Evolutionary conservation across 2,888 invertebrate species (phyloP).

Genomic region (Stegana nigrithorax): DNA sequence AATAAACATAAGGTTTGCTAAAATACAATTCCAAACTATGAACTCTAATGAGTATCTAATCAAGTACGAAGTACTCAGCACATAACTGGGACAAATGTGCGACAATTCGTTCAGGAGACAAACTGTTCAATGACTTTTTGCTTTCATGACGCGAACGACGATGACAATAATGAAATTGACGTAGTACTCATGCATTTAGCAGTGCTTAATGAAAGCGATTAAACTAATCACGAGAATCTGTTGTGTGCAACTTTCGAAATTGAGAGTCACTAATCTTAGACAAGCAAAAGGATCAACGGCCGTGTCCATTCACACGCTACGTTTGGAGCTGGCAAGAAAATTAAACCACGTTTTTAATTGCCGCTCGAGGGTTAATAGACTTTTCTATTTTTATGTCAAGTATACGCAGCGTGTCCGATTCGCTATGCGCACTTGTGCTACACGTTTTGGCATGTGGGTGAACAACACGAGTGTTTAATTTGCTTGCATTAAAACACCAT

Average conservation of each 20-base stretch:
- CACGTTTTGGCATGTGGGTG: constrained; percentile 31
- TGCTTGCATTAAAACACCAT: constrained; percentile 52
- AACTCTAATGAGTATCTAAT: constrained; percentile 53
- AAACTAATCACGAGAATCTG: no score
- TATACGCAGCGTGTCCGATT: constrained; percentile 25
- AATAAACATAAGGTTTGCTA: neutral
- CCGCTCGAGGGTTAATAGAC: neutral
- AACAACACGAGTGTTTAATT: constrained; percentile 45
- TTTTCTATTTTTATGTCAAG: neutral
- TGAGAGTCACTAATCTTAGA: no score
- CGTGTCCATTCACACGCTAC: no score
- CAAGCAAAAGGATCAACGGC: no score
- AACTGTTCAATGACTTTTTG: no score
- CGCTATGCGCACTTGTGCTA: constrained; percentile 35
- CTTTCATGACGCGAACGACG: no score
- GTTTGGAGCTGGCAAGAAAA: no score
- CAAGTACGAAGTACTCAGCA: constrained; percentile 40
- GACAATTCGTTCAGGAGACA: constrained; percentile 4
- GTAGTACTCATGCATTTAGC: no score
- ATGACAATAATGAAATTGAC: no score
- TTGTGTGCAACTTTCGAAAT: no score
- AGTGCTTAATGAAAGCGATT: no score
- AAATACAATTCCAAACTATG: neutral
- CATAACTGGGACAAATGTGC: constrained; percentile 29
- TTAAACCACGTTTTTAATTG: no score